Percentiles rank a stretch among this genome's conserved stretches.
These are phyloP conservation scores for Meteorus sp. DNA, from an alignment of 1,140 invertebrate genomes.

Conservation along the genomic window DNA sequence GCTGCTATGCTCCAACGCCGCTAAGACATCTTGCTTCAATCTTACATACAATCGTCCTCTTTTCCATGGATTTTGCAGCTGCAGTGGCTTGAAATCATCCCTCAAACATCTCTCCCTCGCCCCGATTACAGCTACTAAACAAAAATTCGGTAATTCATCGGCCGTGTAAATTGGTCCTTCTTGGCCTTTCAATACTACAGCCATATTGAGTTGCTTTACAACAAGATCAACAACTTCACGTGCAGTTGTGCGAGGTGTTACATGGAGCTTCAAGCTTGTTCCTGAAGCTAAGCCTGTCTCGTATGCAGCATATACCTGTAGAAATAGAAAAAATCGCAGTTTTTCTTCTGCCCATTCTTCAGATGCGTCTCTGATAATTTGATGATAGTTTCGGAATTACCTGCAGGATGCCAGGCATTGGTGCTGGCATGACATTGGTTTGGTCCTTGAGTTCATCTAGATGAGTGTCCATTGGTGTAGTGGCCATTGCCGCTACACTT, in stretches of 20 bases:
- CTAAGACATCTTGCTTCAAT: constrained; percentile 83
- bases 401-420: constrained; percentile 68
- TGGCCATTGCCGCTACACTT: constrained; percentile 50
- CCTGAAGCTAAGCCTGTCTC: constrained; percentile 89
- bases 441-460: constrained; percentile 48
- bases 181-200: constrained; percentile 82
- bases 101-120: constrained; percentile 86
- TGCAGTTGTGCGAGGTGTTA: constrained; percentile 86
- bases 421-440: constrained; percentile 48
- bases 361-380: no score
- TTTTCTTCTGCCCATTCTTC: no score
- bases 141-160: constrained; percentile 83
- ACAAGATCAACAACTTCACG: constrained; percentile 92
- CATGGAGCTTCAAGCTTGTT: constrained; percentile 89
- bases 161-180: constrained; percentile 82
- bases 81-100: constrained; percentile 90
- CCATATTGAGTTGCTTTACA: constrained; percentile 92
- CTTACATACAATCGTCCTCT: constrained; percentile 89
- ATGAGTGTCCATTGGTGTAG: constrained; percentile 36
- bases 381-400: no score
- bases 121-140: constrained; percentile 91
- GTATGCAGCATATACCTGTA: constrained; percentile 88
- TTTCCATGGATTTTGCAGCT: constrained; percentile 93
- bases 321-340: neutral
- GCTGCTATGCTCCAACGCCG: constrained; percentile 82